Evolutionary conservation across 1,140 invertebrate species (phyloP).

Genomic region (Tetranychus cinnabarinus): DNA sequence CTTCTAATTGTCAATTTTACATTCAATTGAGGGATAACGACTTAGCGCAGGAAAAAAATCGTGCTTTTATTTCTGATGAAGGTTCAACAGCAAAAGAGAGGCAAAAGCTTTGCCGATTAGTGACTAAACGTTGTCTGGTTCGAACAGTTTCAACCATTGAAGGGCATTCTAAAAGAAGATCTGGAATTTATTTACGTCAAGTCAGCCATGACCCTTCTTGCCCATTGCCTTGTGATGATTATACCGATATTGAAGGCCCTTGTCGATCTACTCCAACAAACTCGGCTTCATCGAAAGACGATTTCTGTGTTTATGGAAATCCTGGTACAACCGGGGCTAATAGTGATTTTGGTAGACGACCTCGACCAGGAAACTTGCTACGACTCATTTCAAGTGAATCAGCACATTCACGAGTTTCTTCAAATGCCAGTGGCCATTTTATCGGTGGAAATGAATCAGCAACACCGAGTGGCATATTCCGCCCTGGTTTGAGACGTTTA

Average conservation of each 20-base stretch:
- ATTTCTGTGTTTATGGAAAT: neutral
- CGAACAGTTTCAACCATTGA: constrained; percentile 4
- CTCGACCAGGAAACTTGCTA: neutral
- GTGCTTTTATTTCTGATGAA: constrained; percentile 8
- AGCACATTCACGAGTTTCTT: neutral
- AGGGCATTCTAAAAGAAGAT: neutral
- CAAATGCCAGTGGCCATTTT: constrained; percentile 3
- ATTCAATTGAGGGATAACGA: neutral
- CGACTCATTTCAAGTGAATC: neutral
- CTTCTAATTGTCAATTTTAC: neutral
- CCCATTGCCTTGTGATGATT: constrained; percentile 14
- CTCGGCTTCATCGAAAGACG: neutral
- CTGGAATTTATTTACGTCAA: constrained; percentile 10
- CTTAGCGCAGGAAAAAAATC: neutral
- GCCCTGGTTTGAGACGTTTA: constrained; percentile 13
- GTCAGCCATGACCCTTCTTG: constrained; percentile 13
- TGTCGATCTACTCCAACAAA: neutral
- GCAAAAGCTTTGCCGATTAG: constrained; percentile 32
- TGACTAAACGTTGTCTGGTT: constrained; percentile 22
- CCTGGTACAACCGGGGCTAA: neutral
- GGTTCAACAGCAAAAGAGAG: constrained; percentile 30
- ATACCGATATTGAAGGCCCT: constrained; percentile 9
- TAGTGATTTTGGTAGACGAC: neutral
- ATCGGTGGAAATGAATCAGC: neutral
- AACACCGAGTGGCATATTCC: constrained; percentile 3